Percentiles rank a stretch among this genome's conserved stretches.
These are phyloP conservation scores for Apamea monoglypha DNA, from an alignment of 2,888 invertebrate genomes.

Conservation along the genomic window DNA sequence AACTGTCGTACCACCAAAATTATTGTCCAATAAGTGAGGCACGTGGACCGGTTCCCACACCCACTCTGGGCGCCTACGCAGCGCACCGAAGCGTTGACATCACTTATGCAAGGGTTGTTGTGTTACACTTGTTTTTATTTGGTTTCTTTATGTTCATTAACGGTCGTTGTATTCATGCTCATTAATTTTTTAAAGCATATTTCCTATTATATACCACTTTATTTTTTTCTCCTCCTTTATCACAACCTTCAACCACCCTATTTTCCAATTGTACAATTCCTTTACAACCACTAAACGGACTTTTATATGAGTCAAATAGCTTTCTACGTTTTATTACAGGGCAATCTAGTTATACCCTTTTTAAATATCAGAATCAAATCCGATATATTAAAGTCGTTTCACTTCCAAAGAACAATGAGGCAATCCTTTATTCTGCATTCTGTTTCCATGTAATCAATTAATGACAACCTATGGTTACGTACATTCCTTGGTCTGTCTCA, in stretches of 20 bases:
- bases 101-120: conserved; percentile 71
- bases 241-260: no score
- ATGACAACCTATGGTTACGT: conserved; percentile 47
- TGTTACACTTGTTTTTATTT: conserved; percentile 45
- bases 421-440: conserved; percentile 36
- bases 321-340: background rate
- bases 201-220: background rate
- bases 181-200: background rate
- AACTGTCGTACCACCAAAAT: conserved; percentile 75
- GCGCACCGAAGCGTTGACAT: conserved; percentile 72
- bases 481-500: conserved; percentile 28
- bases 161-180: background rate
- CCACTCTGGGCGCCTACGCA: conserved; percentile 80
- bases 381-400: conserved; percentile 23
- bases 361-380: conserved; percentile 23
- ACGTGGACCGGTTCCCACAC: conserved; percentile 85
- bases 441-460: conserved; percentile 52
- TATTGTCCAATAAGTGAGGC: conserved; percentile 79
- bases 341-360: conserved; percentile 2
- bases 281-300: background rate
- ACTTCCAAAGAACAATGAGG: conserved; percentile 39
- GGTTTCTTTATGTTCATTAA: background rate
- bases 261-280: background rate
- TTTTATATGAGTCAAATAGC: background rate
- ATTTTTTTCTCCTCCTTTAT: background rate